Evolutionary conservation across 2,888 invertebrate species (phyloP), one percentile per base, ranked within the genome.

Genomic region (Patella depressa): DNA sequence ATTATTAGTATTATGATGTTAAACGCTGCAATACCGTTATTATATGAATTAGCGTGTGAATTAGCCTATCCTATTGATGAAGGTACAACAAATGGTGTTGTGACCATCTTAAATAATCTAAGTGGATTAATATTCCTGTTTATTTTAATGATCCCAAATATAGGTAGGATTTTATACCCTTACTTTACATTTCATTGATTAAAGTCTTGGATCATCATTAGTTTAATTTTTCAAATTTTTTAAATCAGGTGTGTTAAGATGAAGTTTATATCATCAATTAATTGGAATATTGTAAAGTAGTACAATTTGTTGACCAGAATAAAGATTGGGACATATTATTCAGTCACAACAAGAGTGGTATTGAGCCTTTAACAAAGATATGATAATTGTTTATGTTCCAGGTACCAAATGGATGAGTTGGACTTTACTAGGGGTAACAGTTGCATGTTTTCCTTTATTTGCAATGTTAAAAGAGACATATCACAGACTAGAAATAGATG

Each of bases 41-140:
- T 88, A 74, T 88, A 83, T 77, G 89, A 88, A 82, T 78, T 89
- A 72, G 82, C 85, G 0, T 88, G 88, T 79, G 89, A 89, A 78
- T 81, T 84, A n/a, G 83, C 87, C 3, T 89, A 87, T 73, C 89
- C 89, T 12, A 84, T 86, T 9, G 85, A 86, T 0, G 89, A 89
- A 78, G 88, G 88, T 14, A 85, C 89, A 11, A 85, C 88, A 2
- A 87, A 86, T 19, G 87, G 88, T 14, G 74, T 89, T 53, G 78
- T 89, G 34, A 89, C 89, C 17, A 75, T 85, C 53, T 71, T 84
- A 7, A 87, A 88, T 79, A 89, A 88, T 78, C 11, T 87, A 3
- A 81, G 82, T n/a, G 88, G 88, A 14, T 82, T 88, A 12, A 65
- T 86, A 15, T 89, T 88, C 79, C 83, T 89, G 7, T 78, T 86